These are phyloP conservation scores for Phalloptychus januarius DNA, from an alignment of 2,797 vertebrate species.

Conservation along the genomic window DNA sequence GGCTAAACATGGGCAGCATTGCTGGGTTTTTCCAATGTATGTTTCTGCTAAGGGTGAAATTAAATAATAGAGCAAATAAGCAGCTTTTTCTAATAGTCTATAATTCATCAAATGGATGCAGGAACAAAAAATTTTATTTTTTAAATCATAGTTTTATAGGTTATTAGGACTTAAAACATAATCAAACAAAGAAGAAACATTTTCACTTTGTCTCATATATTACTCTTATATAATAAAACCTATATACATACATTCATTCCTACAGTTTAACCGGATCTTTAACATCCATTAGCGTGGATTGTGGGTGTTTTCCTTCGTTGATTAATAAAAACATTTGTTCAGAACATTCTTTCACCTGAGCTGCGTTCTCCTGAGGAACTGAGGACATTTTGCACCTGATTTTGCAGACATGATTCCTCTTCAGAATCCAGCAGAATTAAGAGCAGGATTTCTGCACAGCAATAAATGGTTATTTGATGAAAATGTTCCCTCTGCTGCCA, in stretches of 20 bases:
- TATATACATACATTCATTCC: background rate
- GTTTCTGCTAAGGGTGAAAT: background rate
- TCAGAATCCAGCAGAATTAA: background rate
- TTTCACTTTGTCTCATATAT: background rate
- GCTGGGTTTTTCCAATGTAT: background rate
- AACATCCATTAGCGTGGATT: background rate
- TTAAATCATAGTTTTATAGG: background rate
- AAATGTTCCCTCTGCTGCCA: background rate
- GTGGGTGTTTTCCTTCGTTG: background rate
- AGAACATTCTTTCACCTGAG: background rate
- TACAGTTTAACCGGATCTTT: background rate
- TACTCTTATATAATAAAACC: background rate
- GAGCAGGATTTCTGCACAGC: background rate
- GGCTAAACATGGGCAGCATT: background rate
- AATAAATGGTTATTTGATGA: background rate
- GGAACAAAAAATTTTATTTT: background rate
- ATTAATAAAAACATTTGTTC: background rate
- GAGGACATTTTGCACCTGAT: background rate
- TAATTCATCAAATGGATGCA: background rate
- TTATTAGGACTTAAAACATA: background rate
- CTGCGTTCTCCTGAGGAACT: background rate
- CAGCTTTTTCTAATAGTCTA: background rate
- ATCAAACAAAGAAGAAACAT: background rate
- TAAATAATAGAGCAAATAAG: background rate
- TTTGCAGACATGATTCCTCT: background rate